Conservation (phyloP, 2,888 invertebrate genomes). For the Volucella zonaria region DNA sequence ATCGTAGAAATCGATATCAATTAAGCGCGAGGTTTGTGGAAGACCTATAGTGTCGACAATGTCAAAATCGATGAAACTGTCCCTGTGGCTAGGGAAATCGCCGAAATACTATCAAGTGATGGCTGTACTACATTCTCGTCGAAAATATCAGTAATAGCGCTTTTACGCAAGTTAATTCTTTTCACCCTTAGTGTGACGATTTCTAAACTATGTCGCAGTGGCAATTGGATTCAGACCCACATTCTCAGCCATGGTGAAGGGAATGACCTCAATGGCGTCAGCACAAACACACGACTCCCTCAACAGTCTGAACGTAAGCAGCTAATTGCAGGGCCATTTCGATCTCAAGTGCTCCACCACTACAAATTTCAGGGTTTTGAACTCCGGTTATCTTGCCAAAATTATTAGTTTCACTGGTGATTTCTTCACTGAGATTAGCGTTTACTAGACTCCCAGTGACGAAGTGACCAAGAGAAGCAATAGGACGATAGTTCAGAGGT, state of each 20-base stretch:
- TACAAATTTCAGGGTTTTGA: slow-evolving; percentile 93
- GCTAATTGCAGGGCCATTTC: slow-evolving; percentile 94
- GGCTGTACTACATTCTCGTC: slow-evolving; percentile 99
- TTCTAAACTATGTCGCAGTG: slow-evolving; percentile 97
- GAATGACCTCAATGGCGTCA: too few species aligned
- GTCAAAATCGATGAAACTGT: slow-evolving; percentile 98
- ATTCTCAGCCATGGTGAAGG: slow-evolving; percentile 96
- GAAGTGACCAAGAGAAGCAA: slow-evolving; percentile 99
- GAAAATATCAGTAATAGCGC: slow-evolving; percentile 97
- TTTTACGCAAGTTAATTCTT: slow-evolving; percentile 95
- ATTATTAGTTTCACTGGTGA: slow-evolving; percentile 93
- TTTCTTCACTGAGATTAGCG: slow-evolving; percentile 97
- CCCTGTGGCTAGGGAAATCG: slow-evolving; percentile 96
- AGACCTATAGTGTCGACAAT: slow-evolving; percentile 85
- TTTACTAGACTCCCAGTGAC: slow-evolving; percentile 94
- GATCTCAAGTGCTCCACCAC: slow-evolving; percentile 99
- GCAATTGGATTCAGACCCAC: slow-evolving; percentile 94
- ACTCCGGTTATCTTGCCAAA: slow-evolving; percentile 97
- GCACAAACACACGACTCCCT: too few species aligned
- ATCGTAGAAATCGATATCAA: slow-evolving; percentile 16
- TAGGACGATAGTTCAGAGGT: slow-evolving; percentile 96
- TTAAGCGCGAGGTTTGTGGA: too few species aligned
- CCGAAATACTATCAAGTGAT: slow-evolving; percentile 95
- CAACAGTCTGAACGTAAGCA: too few species aligned
- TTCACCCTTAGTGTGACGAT: slow-evolving; percentile 94